A percentile compares a stretch with the other conserved stretches of the same genome.
Evolutionary conservation across 2,888 invertebrate genomes (phyloP).

Genomic region (Scaptomyza caliginosa): DNA sequence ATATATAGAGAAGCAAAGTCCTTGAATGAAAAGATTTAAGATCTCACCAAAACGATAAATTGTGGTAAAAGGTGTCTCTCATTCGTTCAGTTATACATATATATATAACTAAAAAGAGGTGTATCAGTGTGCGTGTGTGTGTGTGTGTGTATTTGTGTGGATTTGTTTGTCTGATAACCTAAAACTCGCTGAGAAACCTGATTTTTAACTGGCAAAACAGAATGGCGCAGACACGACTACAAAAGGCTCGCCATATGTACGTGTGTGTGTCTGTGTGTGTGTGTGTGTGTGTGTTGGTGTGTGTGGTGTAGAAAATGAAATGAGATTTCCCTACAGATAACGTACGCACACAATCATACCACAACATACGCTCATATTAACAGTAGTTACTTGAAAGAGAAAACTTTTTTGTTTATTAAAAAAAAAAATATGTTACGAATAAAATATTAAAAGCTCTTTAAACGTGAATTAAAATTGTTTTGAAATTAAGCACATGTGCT

Average conservation of each 20-base stretch:
- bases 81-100: slow-evolving; percentile 42
- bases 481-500: too few relatives aligned
- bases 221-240: slow-evolving; percentile 47
- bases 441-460: not conserved
- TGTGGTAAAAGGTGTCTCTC: slow-evolving; percentile 73
- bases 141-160: slow-evolving; percentile 27
- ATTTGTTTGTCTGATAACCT: slow-evolving; percentile 67
- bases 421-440: not conserved
- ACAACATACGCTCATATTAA: slow-evolving; percentile 12
- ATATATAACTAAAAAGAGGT: slow-evolving; percentile 31
- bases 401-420: not conserved
- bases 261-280: slow-evolving; percentile 5
- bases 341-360: slow-evolving; percentile 33
- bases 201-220: slow-evolving; percentile 74
- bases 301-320: slow-evolving; percentile 61
- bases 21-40: slow-evolving; percentile 63
- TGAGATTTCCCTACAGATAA: slow-evolving; percentile 70
- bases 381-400: not conserved
- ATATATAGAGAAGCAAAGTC: slow-evolving; percentile 40
- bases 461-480: too few relatives aligned
- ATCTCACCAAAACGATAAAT: slow-evolving; percentile 72
- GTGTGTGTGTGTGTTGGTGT: slow-evolving; percentile 27
- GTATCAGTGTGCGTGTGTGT: slow-evolving; percentile 1
- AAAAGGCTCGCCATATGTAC: slow-evolving; percentile 38
- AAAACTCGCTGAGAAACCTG: slow-evolving; percentile 70